phyloP scores from a whole-genome alignment of 2,888 invertebrate genomes.

The Chrysotoxum bicinctum region DNA sequence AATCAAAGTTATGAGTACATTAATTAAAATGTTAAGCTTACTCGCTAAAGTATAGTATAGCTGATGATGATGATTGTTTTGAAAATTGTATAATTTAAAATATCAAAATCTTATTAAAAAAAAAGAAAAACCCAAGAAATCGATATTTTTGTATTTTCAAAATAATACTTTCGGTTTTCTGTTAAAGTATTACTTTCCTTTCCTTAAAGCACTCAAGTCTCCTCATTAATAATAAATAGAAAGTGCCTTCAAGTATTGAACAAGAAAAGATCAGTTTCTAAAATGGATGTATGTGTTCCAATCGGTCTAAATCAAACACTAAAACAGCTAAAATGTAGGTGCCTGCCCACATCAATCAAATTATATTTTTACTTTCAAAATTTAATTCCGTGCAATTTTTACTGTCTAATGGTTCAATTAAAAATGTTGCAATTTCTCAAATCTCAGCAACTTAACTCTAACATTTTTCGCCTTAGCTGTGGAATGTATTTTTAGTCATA shows the following conservation, averaged over 20 bases:
- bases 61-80: too few relatives aligned
- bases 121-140: too few relatives aligned
- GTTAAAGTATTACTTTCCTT: background rate
- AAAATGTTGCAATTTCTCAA: slow-evolving; percentile 45
- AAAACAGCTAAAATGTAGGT: background rate
- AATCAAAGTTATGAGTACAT: too few relatives aligned
- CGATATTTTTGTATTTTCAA: background rate
- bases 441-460: slow-evolving; percentile 30
- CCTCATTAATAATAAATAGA: background rate
- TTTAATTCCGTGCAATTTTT: slow-evolving; percentile 21
- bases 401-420: slow-evolving; percentile 39
- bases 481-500: slow-evolving; percentile 54
- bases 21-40: too few relatives aligned
- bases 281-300: background rate
- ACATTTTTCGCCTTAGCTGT: slow-evolving; percentile 24
- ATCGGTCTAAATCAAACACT: background rate
- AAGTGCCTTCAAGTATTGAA: background rate
- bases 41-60: too few relatives aligned
- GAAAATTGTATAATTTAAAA: too few relatives aligned
- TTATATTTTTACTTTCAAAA: background rate
- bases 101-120: too few relatives aligned
- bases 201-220: background rate
- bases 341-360: slow-evolving; percentile 19
- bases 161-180: background rate
- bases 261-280: background rate